Evolutionary conservation across 1,140 invertebrate genomes (phyloP).

Genomic region (Tetragonula clypearis): DNA sequence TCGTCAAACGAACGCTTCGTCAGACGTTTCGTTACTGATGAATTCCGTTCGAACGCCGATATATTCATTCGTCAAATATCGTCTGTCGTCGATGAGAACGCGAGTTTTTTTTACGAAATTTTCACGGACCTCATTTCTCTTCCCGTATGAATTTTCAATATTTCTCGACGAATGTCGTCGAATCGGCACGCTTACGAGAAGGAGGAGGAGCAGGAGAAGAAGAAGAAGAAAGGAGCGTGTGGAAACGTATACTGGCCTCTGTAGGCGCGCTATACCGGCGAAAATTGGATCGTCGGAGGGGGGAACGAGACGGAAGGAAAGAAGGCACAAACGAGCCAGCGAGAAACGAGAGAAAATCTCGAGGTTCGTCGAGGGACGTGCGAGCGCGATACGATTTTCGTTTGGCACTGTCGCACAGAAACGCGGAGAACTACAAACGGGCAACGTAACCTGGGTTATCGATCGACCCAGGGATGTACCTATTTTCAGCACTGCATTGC

Average conservation of each 20-base stretch:
- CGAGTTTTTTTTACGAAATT: neutral
- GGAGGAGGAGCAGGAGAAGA: neutral
- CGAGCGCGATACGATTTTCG: constrained; percentile 16
- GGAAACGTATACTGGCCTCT: neutral
- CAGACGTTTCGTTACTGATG: neutral
- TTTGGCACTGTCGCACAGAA: constrained; percentile 32
- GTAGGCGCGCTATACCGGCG: too few relatives aligned
- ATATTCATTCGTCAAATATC: too few relatives aligned
- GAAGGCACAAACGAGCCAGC: neutral
- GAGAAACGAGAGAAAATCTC: neutral
- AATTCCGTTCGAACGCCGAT: neutral
- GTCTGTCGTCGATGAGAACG: neutral
- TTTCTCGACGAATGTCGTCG: neutral
- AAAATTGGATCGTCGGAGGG: neutral
- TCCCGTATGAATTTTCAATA: neutral
- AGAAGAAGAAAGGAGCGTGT: neutral
- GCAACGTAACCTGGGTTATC: constrained; percentile 64
- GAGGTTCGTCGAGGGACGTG: neutral
- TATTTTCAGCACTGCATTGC: constrained; percentile 75
- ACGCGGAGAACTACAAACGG: neutral
- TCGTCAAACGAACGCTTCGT: neutral
- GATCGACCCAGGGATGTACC: constrained; percentile 62
- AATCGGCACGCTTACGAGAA: neutral
- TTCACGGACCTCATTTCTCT: neutral
- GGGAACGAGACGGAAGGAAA: too few relatives aligned